phyloP scores from a whole-genome alignment of 2,113 vertebrate species.

The Epinephelus lanceolatus region DNA sequence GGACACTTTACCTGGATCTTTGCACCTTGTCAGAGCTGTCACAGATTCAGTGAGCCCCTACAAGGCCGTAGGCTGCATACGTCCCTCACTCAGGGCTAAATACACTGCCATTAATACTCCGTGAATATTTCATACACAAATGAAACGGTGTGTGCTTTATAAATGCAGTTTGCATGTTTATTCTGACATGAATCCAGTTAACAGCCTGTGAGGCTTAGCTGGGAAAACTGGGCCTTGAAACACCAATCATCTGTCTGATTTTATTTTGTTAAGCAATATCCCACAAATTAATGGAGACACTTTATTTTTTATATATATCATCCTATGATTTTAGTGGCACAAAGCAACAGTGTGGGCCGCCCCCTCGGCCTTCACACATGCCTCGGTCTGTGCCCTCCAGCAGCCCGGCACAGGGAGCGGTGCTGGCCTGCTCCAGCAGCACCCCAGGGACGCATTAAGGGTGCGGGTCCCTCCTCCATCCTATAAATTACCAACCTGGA shows the following conservation, averaged over 20 bases:
- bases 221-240: background rate
- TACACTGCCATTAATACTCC: background rate
- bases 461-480: conserved; percentile 71
- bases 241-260: background rate
- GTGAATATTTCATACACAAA: background rate
- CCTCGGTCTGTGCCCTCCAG: conserved; percentile 67
- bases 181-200: background rate
- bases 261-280: background rate
- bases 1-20: conserved; percentile 9
- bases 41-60: background rate
- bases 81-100: background rate
- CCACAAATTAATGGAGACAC: background rate
- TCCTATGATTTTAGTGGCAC: background rate
- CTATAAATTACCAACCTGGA: conserved; percentile 75
- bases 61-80: background rate
- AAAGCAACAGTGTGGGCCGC: conserved; percentile 39
- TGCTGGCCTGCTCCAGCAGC: conserved; percentile 55
- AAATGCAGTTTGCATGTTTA: background rate
- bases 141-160: background rate
- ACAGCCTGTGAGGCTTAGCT: background rate
- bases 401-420: conserved; percentile 57
- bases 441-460: conserved; percentile 76
- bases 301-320: background rate
- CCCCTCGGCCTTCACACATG: conserved; percentile 42
- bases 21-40: background rate